Evolutionary conservation across 2,888 invertebrate species (phyloP), one percentile per base, ranked within the genome.

Genomic region (Eupithecia exiguata): DNA sequence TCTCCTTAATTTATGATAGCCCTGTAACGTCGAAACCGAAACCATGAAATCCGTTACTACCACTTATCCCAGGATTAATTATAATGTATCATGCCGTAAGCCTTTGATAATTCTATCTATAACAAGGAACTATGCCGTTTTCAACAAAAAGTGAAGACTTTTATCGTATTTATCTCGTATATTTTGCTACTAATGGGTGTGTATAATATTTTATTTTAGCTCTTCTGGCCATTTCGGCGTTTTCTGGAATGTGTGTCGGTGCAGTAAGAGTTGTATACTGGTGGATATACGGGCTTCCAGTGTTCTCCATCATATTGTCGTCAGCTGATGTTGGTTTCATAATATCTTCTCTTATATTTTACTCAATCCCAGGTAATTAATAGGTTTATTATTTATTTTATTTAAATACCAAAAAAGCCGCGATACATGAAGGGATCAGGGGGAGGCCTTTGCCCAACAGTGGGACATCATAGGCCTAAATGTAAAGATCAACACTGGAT

Each of bases 301-400:
- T 96, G 9, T 82, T 96, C 38, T 95, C 96, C 16, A 95, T 96
- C 10, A 86, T 95, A 35, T 83, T 96, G 36, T 92, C 95, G 14
- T 95, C 95, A 38, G 81, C 96, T 43, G 93, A 96, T 65, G 87
- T 96, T 14, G 97, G 97, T 5, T 95, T 96, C 82, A 84, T 97
- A 67, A 80, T 96, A 10, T 93, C 96, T 2, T 95, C 96, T 18
- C 87, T 95, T 14, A 80, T 95, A 49, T 96, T 96, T 84, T 96
- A 95, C 80, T 90, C 92, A 40, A 89, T 95, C 62, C 93, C 96
- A 88, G 96, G 97, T 97, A 91, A 69, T 36, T 36, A 21, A 61
- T 43, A 25, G 7, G 38, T 30, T 30, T 3, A 30, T 30, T 30
- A 30, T 30, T 30, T 30, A 30, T 30, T 30, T 30, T 30, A 30